Base-by-base conservation (phyloP, 2,888 invertebrate species). In the Zelleria hepariella region DNA sequence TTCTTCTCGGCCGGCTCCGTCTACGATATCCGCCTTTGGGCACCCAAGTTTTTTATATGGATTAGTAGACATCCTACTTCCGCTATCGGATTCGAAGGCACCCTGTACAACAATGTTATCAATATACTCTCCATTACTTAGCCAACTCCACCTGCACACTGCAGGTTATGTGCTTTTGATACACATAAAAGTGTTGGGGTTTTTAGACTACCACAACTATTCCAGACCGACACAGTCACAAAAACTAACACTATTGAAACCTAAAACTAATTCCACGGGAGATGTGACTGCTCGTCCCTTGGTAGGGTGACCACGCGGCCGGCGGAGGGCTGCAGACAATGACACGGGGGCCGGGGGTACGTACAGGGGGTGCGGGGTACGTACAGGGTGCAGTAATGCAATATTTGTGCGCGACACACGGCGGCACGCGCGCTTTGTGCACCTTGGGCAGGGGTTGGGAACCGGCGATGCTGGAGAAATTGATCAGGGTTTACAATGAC, bases 401-500 rank as follows among this genome's bases (percentile, higher is more conserved):
- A 85, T 86, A 86, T 86, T 87, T 86, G 86, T 81, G 80, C 85
- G 78, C 66, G 84, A 84, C 84, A 82, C 85, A 85, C 86, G 84
- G 79, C 74, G 85, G 85, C 85, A 85, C 86, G 80, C 84, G 87
- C 69, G 60, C 64, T 79, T 78, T 80, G 69, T 82, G 75, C 81
- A 82, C 80, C 79, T 84, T 75, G 65, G 60, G 67, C 84, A 84
- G 85, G 66, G 73, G 75, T 77, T 8, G 58, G 6, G 10, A 76
- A 82, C 78, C 59, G 61, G 68, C 68, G 68, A 64, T 62, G 60
- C 62, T 63, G 58, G 5, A 51, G 24, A 20, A 20, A 15, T 53
- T 58, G 21, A 48, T 25, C n/a, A n/a, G n/a, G n/a, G n/a, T n/a
- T n/a, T n/a, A n/a, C n/a, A n/a, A n/a, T n/a, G n/a, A n/a, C n/a